Evolutionary conservation across 1,140 invertebrate genomes (phyloP).

Genomic region (Chrysopa pallens): DNA sequence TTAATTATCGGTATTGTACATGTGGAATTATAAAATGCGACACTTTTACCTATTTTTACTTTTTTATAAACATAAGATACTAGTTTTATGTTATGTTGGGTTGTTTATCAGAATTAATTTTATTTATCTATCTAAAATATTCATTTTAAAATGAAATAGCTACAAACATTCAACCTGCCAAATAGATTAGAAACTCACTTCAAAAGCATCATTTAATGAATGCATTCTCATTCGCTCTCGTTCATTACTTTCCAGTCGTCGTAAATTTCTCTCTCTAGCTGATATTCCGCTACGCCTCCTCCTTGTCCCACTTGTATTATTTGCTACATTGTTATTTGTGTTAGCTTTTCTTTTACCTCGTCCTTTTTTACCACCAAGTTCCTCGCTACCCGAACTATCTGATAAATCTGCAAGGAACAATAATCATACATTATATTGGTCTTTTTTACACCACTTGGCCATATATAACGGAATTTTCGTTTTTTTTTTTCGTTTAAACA

Average conservation of each 20-base stretch:
- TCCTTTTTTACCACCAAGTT: background rate
- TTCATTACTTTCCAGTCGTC: slow-evolving; percentile 79
- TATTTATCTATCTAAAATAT: too few relatives aligned
- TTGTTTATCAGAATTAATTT: too few relatives aligned
- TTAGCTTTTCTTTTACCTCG: background rate
- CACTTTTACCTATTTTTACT: too few relatives aligned
- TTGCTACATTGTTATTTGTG: background rate
- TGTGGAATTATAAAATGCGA: background rate
- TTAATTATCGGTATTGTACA: too few relatives aligned
- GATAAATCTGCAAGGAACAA: background rate
- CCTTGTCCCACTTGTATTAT: slow-evolving; percentile 7
- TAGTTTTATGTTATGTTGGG: too few relatives aligned
- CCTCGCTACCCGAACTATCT: background rate
- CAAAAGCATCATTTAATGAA: slow-evolving; percentile 79
- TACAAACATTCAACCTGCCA: too few relatives aligned
- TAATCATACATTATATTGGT: too few relatives aligned
- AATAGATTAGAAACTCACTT: slow-evolving; percentile 42
- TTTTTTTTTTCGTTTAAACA: too few relatives aligned
- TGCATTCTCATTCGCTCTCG: slow-evolving; percentile 85
- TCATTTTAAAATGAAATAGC: too few relatives aligned
- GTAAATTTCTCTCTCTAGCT: slow-evolving; percentile 63
- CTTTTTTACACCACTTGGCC: too few relatives aligned
- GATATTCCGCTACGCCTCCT: slow-evolving; percentile 38
- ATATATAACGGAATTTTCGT: too few relatives aligned
- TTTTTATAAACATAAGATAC: too few relatives aligned